Evolutionary conservation across 2,113 vertebrate genomes (phyloP).

Genomic region (Erythrocercus mccallii): DNA sequence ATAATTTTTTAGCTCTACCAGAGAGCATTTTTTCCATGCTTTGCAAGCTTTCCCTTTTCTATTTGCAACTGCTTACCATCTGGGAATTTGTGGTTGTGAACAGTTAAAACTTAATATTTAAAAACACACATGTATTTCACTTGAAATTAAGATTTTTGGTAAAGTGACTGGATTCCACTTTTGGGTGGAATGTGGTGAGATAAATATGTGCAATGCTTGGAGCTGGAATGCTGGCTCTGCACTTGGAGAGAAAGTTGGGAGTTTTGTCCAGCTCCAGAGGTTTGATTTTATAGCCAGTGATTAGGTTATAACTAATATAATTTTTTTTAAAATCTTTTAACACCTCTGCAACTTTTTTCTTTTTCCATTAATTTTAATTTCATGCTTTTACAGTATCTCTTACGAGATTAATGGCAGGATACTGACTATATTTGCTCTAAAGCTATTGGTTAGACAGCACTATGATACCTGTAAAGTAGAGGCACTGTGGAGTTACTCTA

Average conservation of each 20-base stretch:
- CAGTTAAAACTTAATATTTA: slow-evolving; percentile 44
- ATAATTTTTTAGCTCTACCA: background rate
- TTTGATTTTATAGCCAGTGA: background rate
- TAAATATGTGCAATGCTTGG: background rate
- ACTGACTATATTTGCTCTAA: background rate
- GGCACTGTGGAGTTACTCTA: background rate
- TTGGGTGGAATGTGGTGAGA: background rate
- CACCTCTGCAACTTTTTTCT: background rate
- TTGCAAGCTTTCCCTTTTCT: background rate
- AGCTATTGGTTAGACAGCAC: background rate
- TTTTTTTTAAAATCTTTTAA: background rate
- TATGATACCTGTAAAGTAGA: background rate
- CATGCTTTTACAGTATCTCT: background rate
- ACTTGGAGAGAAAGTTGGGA: background rate
- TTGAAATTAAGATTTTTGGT: slow-evolving; percentile 20
- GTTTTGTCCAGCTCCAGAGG: background rate
- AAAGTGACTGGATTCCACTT: slow-evolving; percentile 12
- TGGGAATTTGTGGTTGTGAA: slow-evolving; percentile 40
- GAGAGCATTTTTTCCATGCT: slow-evolving; percentile 33
- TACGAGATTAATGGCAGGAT: background rate
- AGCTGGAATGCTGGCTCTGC: background rate
- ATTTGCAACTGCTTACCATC: background rate
- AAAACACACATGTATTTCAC: slow-evolving; percentile 12
- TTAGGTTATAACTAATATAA: background rate
- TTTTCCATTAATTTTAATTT: background rate